Percentiles rank a stretch among this genome's conserved stretches.
Evolutionary conservation across 2,888 invertebrate species (phyloP).

Genomic region (Cephonodes hylas): DNA sequence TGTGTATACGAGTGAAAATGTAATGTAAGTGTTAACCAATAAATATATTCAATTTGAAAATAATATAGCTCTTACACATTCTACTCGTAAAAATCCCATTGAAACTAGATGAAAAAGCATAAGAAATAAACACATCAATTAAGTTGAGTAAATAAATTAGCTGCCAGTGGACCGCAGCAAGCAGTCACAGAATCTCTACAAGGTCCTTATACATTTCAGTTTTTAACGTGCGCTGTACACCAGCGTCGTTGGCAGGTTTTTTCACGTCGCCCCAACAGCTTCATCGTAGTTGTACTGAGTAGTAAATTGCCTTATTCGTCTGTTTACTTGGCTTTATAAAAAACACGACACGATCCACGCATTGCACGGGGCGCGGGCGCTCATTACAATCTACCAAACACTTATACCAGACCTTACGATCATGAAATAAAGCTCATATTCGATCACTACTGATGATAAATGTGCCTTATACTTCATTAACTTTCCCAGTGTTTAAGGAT

Average conservation of each 20-base stretch:
- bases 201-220: conserved; percentile 32
- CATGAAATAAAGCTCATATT: conserved; percentile 21
- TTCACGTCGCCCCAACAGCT: conserved; percentile 46
- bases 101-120: conserved; percentile 21
- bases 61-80: background rate
- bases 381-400: conserved; percentile 23
- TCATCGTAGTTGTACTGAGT: conserved; percentile 48
- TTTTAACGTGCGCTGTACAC: conserved; percentile 22
- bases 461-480: conserved; percentile 10
- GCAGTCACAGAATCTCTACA: conserved; percentile 31
- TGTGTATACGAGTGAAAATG: too few species aligned
- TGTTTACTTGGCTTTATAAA: conserved; percentile 39
- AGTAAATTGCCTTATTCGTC: conserved; percentile 56
- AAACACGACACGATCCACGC: conserved; percentile 40
- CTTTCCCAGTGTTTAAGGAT: conserved; percentile 21
- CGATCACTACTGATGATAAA: background rate
- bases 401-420: conserved; percentile 25
- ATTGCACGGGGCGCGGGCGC: conserved; percentile 30
- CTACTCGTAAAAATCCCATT: background rate
- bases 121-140: conserved; percentile 31
- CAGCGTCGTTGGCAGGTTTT: conserved; percentile 32
- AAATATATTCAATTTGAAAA: background rate
- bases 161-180: conserved; percentile 22
- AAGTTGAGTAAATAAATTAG: conserved; percentile 34
- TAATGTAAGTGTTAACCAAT: too few species aligned